Evolutionary conservation across 37 sponge, comb jelly and placozoan genomes (phyloP), one percentile per base, ranked within the genome.

Genomic region (Aplysina aerophoba): DNA sequence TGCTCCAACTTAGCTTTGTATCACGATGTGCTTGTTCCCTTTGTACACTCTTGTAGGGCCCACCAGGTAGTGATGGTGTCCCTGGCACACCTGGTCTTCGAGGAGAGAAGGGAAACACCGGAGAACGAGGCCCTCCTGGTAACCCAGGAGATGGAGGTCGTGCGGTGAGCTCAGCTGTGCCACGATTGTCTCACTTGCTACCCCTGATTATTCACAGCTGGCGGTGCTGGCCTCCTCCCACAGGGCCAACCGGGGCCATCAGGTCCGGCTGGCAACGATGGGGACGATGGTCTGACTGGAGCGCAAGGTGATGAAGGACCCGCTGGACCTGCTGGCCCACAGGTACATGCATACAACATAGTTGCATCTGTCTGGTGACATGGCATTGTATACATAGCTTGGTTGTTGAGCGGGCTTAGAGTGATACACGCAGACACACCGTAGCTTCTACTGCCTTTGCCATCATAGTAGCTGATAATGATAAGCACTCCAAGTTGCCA

Each of bases 21-120:
- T 79, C 5, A 11, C 6, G 50, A 3, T 44, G 50, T 44, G 8
- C 50, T 44, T 44, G 50, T 44, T 3, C 8, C 50, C 8, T 44
- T n/a, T n/a, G n/a, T 8, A 44, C 50, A 13, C 4, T 62, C 24
- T 27, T 28, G n/a, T 75, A 75, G 78, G 78, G 78, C 39, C 54
- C 78, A 53, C 78, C 78, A 15, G 78, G 78, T 75, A 25, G 25
- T 25, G 78, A 75, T 75, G 78, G 78, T 25, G 12, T 24, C 20
- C 78, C 87, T 74, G 93, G 93, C 22, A 31, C 87, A 36, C 81
- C 83, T 77, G 92, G 92, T n/a, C 83, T 79, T 24, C 75, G 89
- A 79, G 93, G 93, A 65, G 89, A 86, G 44, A 93, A 87, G 78
- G 92, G 92, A 44, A 85, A 88, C 55, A 56, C 78, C 19, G 92